phyloP scores from a whole-genome alignment of 2,888 invertebrate species.

The Agonopterix subpropinquella region DNA sequence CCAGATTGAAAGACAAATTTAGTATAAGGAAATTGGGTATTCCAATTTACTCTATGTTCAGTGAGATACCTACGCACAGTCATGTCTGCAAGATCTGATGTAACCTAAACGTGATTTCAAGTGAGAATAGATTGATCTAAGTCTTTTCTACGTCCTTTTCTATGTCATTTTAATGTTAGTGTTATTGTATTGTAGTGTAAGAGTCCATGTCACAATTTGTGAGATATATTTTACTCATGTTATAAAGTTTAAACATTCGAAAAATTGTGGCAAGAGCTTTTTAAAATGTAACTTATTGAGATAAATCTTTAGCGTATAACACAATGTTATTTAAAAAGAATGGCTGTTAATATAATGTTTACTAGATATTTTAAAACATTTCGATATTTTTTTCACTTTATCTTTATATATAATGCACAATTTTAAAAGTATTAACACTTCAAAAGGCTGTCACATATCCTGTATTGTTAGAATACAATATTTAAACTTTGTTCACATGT shows the following conservation, averaged over 20 bases:
- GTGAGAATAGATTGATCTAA: constrained; percentile 61
- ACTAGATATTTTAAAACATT: constrained; percentile 22
- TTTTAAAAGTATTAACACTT: constrained; percentile 37
- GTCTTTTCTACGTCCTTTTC: constrained; percentile 72
- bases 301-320: constrained; percentile 4
- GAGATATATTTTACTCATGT: too few relatives aligned
- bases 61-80: too few relatives aligned
- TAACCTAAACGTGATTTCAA: constrained; percentile 67
- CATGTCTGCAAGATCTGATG: constrained; percentile 32
- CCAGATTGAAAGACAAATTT: too few relatives aligned
- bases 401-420: constrained; percentile 35
- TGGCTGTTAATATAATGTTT: constrained; percentile 31
- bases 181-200: constrained; percentile 32
- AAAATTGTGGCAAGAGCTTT: constrained; percentile 17
- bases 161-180: constrained; percentile 69
- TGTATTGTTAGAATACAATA: constrained; percentile 12
- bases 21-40: too few relatives aligned
- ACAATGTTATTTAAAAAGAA: constrained; percentile 18
- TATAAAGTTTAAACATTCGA: too few relatives aligned
- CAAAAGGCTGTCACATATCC: constrained; percentile 39
- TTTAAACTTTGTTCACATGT: constrained; percentile 17
- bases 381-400: constrained; percentile 25
- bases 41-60: too few relatives aligned
- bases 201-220: constrained; percentile 6
- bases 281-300: background rate